A percentile compares a stretch with the other conserved stretches of the same genome.
These are phyloP conservation scores for Harpegnathos saltator DNA, from an alignment of 1,140 invertebrate genomes.

Conservation along the genomic window DNA sequence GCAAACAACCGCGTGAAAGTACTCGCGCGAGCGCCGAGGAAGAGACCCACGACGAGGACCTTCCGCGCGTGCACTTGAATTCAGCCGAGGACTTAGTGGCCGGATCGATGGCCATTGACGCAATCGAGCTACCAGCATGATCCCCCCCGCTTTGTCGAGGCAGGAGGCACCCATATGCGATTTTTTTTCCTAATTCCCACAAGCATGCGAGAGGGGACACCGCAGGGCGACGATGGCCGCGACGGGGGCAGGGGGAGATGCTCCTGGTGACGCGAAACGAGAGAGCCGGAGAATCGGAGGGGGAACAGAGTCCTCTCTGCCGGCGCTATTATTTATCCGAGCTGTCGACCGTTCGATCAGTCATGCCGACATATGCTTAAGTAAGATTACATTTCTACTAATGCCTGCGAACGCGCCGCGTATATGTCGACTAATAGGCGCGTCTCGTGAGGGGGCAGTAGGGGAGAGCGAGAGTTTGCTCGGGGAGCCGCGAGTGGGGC, in stretches of 20 bases:
- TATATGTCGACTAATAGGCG: constrained; percentile 75
- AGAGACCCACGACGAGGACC: constrained; percentile 58
- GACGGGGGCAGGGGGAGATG: constrained; percentile 11
- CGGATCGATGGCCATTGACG: constrained; percentile 74
- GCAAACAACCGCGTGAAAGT: constrained; percentile 65
- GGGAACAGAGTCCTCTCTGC: constrained; percentile 8
- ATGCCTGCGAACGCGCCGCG: constrained; percentile 66
- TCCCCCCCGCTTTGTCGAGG: constrained; percentile 44
- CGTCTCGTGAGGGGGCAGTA: constrained; percentile 27
- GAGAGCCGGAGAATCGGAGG: constrained; percentile 52
- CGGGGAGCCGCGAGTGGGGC: constrained; percentile 46
- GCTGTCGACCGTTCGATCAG: constrained; percentile 79
- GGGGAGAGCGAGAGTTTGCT: constrained; percentile 34
- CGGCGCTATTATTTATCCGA: constrained; percentile 78
- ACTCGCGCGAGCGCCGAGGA: constrained; percentile 50
- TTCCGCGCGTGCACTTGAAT: constrained; percentile 75
- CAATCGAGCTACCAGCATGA: constrained; percentile 77
- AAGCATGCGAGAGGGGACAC: constrained; percentile 55
- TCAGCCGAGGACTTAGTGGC: constrained; percentile 71
- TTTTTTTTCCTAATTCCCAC: constrained; percentile 79
- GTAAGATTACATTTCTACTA: constrained; percentile 84
- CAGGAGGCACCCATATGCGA: constrained; percentile 77
- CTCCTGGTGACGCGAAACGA: constrained; percentile 46
- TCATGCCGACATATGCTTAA: constrained; percentile 83
- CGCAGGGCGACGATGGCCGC: constrained; percentile 26